phyloP scores from a whole-genome alignment of 2,888 invertebrate species.

The Thalpophila matura region DNA sequence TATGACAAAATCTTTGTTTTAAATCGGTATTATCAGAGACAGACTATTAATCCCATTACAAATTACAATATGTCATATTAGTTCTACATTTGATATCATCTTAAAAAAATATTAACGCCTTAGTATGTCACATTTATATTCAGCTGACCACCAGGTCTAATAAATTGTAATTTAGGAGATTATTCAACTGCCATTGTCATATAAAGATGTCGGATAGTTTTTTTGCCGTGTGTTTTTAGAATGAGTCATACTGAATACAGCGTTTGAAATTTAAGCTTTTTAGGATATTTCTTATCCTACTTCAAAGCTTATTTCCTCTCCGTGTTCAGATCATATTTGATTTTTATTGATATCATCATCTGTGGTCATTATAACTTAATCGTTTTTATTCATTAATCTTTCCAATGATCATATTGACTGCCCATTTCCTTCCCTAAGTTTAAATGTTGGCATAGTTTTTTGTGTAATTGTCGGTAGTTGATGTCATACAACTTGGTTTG shows the following conservation, averaged over 20 bases:
- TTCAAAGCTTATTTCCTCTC: constrained; percentile 15
- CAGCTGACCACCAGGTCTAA: constrained; percentile 7
- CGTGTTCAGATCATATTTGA: background rate
- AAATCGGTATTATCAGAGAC: background rate
- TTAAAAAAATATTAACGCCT: background rate
- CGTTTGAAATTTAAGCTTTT: background rate
- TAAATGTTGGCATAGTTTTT: constrained; percentile 15
- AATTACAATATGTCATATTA: background rate
- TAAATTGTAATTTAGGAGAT: constrained; percentile 46
- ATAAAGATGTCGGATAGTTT: constrained; percentile 21
- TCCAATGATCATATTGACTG: background rate
- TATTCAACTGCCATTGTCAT: constrained; percentile 41
- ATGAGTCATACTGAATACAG: constrained; percentile 22
- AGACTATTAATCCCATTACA: background rate
- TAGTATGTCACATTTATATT: constrained; percentile 18
- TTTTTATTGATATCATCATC: background rate
- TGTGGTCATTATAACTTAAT: background rate
- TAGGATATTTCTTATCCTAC: background rate
- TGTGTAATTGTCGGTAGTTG: constrained; percentile 21
- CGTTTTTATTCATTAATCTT: constrained; percentile 14
- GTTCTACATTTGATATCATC: constrained; percentile 6
- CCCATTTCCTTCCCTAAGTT: constrained; percentile 21
- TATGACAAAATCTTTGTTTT: background rate
- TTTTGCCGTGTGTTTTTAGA: constrained; percentile 1
- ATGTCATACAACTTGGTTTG: constrained; percentile 6